phyloP scores from a whole-genome alignment of 2,113 vertebrate genomes.

The Tragelaphus strepsiceros region DNA sequence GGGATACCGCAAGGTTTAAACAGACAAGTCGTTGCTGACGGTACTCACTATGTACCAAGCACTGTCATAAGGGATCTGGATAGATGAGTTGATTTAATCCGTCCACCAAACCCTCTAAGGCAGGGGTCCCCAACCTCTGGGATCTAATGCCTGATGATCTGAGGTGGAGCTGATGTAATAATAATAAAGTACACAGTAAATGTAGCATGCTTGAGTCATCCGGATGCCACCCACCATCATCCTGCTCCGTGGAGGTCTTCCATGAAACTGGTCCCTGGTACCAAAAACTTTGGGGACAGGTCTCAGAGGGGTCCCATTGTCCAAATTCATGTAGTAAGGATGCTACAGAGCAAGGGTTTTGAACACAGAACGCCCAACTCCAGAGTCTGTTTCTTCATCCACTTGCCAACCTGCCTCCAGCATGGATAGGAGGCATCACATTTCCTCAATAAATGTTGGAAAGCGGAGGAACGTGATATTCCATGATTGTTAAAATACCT shows the following conservation, averaged over 20 bases:
- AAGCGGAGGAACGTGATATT: background rate
- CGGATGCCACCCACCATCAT: background rate
- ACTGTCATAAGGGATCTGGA: background rate
- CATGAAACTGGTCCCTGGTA: background rate
- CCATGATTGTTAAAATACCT: background rate
- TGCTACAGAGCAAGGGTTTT: background rate
- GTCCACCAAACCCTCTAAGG: background rate
- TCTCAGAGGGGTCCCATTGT: background rate
- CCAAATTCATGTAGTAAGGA: background rate
- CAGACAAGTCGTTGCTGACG: background rate
- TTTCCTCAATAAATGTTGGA: background rate
- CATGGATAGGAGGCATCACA: too few relatives aligned
- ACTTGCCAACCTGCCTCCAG: background rate
- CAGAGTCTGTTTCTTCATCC: background rate
- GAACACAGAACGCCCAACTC: background rate
- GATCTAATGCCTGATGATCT: background rate
- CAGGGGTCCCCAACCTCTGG: background rate
- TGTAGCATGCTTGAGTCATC: background rate
- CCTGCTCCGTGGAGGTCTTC: background rate
- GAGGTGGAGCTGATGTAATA: background rate
- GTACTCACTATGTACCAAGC: background rate
- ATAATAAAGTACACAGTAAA: background rate
- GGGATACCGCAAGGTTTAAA: background rate
- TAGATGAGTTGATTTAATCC: background rate
- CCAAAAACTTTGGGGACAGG: background rate